A percentile compares a stretch with the other conserved stretches of the same genome.
phyloP scores from a whole-genome alignment of 2,888 invertebrate genomes.

The Clusia tigrina region DNA sequence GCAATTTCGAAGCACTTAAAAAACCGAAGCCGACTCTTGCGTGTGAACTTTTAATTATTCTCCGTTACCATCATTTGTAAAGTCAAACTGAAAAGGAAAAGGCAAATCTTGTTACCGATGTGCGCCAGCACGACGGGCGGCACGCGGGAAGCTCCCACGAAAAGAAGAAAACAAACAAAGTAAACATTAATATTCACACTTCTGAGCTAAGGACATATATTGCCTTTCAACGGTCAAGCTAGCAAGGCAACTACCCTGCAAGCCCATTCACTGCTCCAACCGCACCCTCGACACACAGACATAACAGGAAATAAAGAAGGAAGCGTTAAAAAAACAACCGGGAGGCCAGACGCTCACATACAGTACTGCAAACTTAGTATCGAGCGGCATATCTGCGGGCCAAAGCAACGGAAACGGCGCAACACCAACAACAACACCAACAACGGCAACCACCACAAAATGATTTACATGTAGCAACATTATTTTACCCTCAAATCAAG shows the following conservation, averaged over 20 bases:
- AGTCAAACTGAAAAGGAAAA: not conserved
- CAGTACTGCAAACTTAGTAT: too few species aligned
- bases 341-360: not conserved
- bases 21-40: too few species aligned
- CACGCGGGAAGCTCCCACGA: not conserved
- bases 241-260: not conserved
- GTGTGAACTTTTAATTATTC: constrained; percentile 27
- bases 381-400: too few species aligned
- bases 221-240: constrained; percentile 21
- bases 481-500: not conserved
- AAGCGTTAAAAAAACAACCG: not conserved
- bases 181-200: constrained; percentile 17
- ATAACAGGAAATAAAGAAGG: constrained; percentile 3
- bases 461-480: constrained; percentile 3
- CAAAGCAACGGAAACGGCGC: not conserved
- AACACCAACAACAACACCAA: not conserved
- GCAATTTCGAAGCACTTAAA: too few species aligned
- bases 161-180: not conserved
- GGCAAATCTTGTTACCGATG: not conserved
- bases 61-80: constrained; percentile 22
- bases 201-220: constrained; percentile 21
- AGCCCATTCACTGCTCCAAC: not conserved
- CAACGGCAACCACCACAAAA: not conserved
- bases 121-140: too few species aligned
- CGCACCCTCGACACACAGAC: not conserved